These are phyloP conservation scores for Metalampra italica DNA, from an alignment of 2,888 invertebrate species.

Conservation along the genomic window DNA sequence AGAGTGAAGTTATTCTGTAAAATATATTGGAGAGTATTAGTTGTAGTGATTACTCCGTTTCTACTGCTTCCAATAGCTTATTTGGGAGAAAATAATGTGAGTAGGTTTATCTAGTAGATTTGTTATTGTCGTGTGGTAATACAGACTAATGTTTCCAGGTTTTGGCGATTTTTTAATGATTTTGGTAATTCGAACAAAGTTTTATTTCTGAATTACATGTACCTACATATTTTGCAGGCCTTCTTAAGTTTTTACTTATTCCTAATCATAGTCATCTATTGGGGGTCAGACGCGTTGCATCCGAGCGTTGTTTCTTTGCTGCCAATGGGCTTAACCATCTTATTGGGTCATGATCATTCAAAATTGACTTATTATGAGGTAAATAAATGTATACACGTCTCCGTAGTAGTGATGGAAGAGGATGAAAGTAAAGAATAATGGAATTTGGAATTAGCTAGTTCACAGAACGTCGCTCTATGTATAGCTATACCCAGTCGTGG, in stretches of 20 bases:
- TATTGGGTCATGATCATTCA: constrained; percentile 24
- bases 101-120: constrained; percentile 15
- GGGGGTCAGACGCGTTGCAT: constrained; percentile 44
- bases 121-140: neutral
- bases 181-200: neutral
- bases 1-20: constrained; percentile 38
- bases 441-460: too few relatives aligned
- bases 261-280: constrained; percentile 40
- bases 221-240: constrained; percentile 23
- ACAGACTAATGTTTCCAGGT: neutral
- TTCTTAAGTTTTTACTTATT: constrained; percentile 47
- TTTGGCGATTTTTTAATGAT: too few relatives aligned
- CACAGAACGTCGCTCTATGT: too few relatives aligned
- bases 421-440: too few relatives aligned
- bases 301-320: constrained; percentile 42
- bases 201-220: too few relatives aligned
- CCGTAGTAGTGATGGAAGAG: too few relatives aligned
- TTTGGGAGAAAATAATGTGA: constrained; percentile 39
- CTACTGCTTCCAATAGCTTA: constrained; percentile 44
- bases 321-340: constrained; percentile 38
- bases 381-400: constrained; percentile 11
- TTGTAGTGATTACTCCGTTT: constrained; percentile 41
- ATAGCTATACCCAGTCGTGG: too few relatives aligned
- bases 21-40: constrained; percentile 43
- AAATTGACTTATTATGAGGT: constrained; percentile 38